Base-by-base conservation (phyloP, 2,888 invertebrate species). In the Parascotia fuliginaria region DNA sequence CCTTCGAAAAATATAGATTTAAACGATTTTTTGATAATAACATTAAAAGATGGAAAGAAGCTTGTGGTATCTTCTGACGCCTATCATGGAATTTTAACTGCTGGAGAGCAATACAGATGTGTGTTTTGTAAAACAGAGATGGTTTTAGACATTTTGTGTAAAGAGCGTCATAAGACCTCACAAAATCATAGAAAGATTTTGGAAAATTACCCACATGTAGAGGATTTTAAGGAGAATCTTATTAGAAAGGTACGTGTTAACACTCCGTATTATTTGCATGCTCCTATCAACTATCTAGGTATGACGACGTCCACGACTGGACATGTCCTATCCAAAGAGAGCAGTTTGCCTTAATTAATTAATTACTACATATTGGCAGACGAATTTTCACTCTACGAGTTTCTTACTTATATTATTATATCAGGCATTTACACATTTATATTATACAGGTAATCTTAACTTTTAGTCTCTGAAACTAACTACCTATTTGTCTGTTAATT, bases 221-320 rank as follows among this genome's bases (percentile, higher is more conserved):
- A 83, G 3, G 79, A 79, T 7, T 81, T 65, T 41, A 62, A 70
- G 3, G 75, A 79, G 34, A 80, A 87, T 69, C 70, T 89, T 6
- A 70, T 87, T 12, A 69, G 87, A 63, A 74, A 81, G 81, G 88
- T 88, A 39, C n/a, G n/a, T n/a, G n/a, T n/a, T n/a, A n/a, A n/a
- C n/a, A n/a, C n/a, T n/a, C n/a, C n/a, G n/a, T n/a, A 19, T 19
- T 19, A 19, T 19, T 19, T 19, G 19, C 19, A n/a, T n/a, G n/a
- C n/a, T n/a, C n/a, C 5, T 19, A 19, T 19, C 19, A 19, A 19
- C 19, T 19, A 19, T 3, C 19, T 19, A 3, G 19, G n/a, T n/a
- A n/a, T n/a, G n/a, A n/a, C n/a, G n/a, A n/a, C n/a, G n/a, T n/a
- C n/a, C n/a, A n/a, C n/a, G n/a, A n/a, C n/a, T n/a, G n/a, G n/a